Evolutionary conservation across 2,113 vertebrate genomes (phyloP), one percentile per base, ranked within the genome.

Genomic region (Jacana jacana): DNA sequence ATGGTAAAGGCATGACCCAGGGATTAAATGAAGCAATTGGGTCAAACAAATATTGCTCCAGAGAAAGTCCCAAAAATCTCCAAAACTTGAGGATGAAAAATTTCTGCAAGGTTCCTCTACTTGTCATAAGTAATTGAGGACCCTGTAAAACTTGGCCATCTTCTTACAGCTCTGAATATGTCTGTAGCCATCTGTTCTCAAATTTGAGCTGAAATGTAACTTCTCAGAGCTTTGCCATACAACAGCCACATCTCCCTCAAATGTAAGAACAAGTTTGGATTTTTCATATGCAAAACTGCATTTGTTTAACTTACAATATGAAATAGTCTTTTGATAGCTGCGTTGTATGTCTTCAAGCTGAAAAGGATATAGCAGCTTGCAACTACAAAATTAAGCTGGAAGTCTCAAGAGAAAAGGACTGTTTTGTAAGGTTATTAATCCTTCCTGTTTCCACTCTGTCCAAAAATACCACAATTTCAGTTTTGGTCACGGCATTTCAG

Each of bases 401-500:
- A 82, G 27, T 81, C 63, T 92, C 84, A 60, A 79, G 83, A 69
- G 83, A 71, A 89, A 93, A 89, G n/a, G 10, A 13, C 17, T 89
- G 24, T 69, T 94, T 87, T 77, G 22, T 77, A 66, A 80, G 9
- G 28, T 93, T 94, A 88, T 77, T 95, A 95, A 97, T 92, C 28
- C 78, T 94, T 95, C 63, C 75, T 88, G 49, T 91, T 96, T 92
- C 65, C 44, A 69, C 31, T 76, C 57, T 30, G 35, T 84, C 54
- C 52, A 92, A 91, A 97, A 92, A 91, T 82, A 89, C 91, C 91
- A 89, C 71, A 91, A 72, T 65, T 94, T 92, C 44, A 42, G 54
- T 89, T 86, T 92, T 82, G 86, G 84, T 81, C 73, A 80, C 0
- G 1, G 57, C 40, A 80, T 93, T 92, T 95, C 65, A 91, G 37